Evolutionary conservation across 2,888 invertebrate species (phyloP), one percentile per base, ranked within the genome.

Genomic region (Julus scanicus): DNA sequence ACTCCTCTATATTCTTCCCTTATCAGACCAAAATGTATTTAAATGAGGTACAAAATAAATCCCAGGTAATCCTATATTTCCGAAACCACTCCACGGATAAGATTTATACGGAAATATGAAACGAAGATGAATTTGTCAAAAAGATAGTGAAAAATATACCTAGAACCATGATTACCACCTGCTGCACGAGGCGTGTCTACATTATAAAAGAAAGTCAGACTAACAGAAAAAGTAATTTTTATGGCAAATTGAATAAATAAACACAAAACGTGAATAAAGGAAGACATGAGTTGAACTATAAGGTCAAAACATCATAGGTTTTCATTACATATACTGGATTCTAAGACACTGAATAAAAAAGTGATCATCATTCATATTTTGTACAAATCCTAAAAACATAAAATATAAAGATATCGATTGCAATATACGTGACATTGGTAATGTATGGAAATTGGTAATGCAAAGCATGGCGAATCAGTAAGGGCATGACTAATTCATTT

Each of bases 31-130:
- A 37, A 80, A 80, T 13, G 37, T 80, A 37, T 37, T 80, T 80
- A 37, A 80, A 80, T 37, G 3, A 80, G 37, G 15, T 17, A 15
- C 37, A 80, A 13, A 80, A 37, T 80, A 37, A 80, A 80, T 80
- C 37, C 80, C 15, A 80, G 37, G 80, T 29, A 80, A 80, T 37
- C 37, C 37, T 80, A 80, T 80, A 80, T 80, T 80, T 80, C 80
- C 80, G 37, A 80, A 80, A 80, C 80, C 80, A 37, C 80, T 80
- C 80, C 37, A 15, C 37, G 80, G 80, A 29, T 80, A 80, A 39
- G 29, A 80, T 39, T 80, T 80, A 15, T 3, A 15, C 80, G 80
- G 80, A 80, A 80, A 80, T 80, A 15, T 80, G 80, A 80, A 80
- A 80, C 80, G 80, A 37, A 37, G 37, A 80, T 80, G 80, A 80